Percentiles rank a stretch among this genome's conserved stretches.
These are phyloP conservation scores for Anabas testudineus DNA, from an alignment of 2,797 vertebrate species.

Conservation along the genomic window DNA sequence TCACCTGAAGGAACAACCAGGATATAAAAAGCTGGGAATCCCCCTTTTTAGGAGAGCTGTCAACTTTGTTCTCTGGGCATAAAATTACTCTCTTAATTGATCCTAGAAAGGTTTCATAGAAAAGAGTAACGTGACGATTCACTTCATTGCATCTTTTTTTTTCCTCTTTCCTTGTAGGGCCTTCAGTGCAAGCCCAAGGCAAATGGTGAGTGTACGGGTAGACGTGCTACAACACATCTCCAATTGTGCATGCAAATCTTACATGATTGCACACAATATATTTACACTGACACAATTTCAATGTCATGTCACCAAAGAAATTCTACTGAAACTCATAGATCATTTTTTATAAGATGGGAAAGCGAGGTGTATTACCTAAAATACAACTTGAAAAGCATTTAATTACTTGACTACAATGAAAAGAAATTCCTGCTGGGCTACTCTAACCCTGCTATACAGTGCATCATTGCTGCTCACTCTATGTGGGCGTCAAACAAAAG, in stretches of 20 bases:
- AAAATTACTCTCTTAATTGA: neutral
- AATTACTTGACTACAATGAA: neutral
- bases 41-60: slow-evolving; percentile 6
- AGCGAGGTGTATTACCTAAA: neutral
- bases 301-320: neutral
- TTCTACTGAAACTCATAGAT: neutral
- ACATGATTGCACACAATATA: neutral
- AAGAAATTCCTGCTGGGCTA: neutral
- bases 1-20: slow-evolving; percentile 49
- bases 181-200: slow-evolving; percentile 75
- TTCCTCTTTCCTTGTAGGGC: slow-evolving; percentile 66
- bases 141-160: neutral
- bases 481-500: neutral
- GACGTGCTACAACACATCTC: neutral
- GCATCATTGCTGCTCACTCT: neutral
- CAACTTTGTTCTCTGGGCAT: slow-evolving; percentile 23
- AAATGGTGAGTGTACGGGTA: slow-evolving; percentile 77
- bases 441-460: neutral
- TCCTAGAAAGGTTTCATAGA: neutral
- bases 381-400: neutral
- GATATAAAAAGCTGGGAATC: slow-evolving; percentile 55
- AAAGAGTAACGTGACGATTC: neutral
- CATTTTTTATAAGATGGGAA: neutral
- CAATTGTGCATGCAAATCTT: neutral
- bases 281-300: neutral